Evolutionary conservation across 2,888 invertebrate genomes (phyloP).

Genomic region (Selenia dentaria): DNA sequence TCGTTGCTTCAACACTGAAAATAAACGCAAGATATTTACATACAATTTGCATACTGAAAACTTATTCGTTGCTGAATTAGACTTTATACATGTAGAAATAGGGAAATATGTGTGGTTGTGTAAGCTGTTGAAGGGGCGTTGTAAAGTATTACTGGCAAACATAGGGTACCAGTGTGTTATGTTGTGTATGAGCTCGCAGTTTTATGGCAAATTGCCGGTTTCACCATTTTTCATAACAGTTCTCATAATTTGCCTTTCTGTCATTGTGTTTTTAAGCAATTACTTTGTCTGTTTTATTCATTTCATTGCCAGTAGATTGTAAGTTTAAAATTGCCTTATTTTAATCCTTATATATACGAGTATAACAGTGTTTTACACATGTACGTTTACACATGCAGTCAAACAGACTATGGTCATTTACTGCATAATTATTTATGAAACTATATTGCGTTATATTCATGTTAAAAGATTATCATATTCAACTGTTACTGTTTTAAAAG

Average conservation of each 20-base stretch:
- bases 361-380: too few species aligned
- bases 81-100: slow-evolving; percentile 46
- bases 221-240: slow-evolving; percentile 44
- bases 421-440: too few species aligned
- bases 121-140: slow-evolving; percentile 53
- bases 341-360: too few species aligned
- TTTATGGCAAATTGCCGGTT: slow-evolving; percentile 60
- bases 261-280: slow-evolving; percentile 38
- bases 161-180: slow-evolving; percentile 64
- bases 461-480: too few species aligned
- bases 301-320: too few species aligned
- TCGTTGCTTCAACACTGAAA: slow-evolving; percentile 63
- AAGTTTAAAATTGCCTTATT: too few species aligned
- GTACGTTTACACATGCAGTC: too few species aligned
- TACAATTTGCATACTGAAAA: slow-evolving; percentile 53
- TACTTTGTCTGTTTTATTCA: too few species aligned
- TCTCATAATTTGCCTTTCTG: slow-evolving; percentile 41
- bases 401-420: too few species aligned
- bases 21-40: slow-evolving; percentile 64
- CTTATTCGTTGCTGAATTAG: slow-evolving; percentile 45
- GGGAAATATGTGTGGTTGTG: slow-evolving; percentile 40
- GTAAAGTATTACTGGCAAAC: slow-evolving; percentile 66
- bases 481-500: too few species aligned
- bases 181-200: slow-evolving; percentile 59
- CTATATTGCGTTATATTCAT: too few species aligned